Evolutionary conservation across 2,888 invertebrate species (phyloP), one percentile per base, ranked within the genome.

Genomic region (Aphidoletes aphidimyza): DNA sequence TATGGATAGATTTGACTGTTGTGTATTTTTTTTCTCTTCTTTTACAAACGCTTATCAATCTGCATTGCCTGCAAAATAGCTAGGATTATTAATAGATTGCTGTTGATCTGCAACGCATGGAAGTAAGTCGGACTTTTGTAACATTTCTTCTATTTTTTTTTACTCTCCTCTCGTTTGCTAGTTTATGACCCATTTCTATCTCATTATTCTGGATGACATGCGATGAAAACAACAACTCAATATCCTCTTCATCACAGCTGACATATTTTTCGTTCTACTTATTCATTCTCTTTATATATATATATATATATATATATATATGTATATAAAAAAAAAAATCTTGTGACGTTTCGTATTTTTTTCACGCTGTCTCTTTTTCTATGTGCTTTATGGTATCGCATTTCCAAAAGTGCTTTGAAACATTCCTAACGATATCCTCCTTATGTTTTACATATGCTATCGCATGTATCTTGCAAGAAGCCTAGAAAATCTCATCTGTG

Each of bases 181-280:
- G 54, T 54, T 69, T 69, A 69, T 69, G 69, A 69, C 69, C 69
- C 69, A 69, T 69, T 69, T 69, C 69, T 69, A 69, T 69, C 69
- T 69, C 69, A 69, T 69, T 69, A 30, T 69, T 69, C 69, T 69
- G 69, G 69, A 69, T 69, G 69, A 30, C 14, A 69, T 69, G 14
- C 69, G 34, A 69, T 69, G 69, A 69, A 14, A 69, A 69, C 69
- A 69, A 69, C 69, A 69, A 69, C 69, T 69, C 69, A 69, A 69
- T 69, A 69, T 69, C 69, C 69, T 69, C 69, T 69, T 69, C 69
- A 69, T 69, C 69, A 69, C 69, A 69, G 69, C 30, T 69, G 69
- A 69, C 69, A 69, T 30, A 69, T 69, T 69, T 69, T 69, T 34
- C 26, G 26, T 69, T 14, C 69, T 30, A 22, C 22, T 19, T 22